A percentile compares a stretch with the other conserved stretches of the same genome.
These are phyloP conservation scores for Timema cristinae DNA, from an alignment of 2,888 invertebrate genomes.

Conservation along the genomic window DNA sequence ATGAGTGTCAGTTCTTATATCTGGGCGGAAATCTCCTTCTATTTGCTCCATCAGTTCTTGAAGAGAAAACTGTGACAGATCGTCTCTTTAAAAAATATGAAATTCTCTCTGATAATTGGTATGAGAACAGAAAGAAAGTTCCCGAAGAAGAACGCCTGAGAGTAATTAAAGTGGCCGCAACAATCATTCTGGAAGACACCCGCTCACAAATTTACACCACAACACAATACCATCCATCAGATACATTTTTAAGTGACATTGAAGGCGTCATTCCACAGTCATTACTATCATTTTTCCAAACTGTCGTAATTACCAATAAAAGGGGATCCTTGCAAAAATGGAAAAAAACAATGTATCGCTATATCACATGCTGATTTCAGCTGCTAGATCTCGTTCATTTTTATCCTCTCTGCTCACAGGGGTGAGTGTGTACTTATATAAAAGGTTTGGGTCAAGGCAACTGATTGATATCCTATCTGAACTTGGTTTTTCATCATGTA, in stretches of 20 bases:
- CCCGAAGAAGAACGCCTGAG: neutral
- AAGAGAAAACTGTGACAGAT: neutral
- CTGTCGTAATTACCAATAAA: neutral
- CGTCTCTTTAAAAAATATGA: constrained; percentile 1
- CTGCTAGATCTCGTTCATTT: constrained; percentile 1
- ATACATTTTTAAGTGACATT: neutral
- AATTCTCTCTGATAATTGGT: constrained; percentile 12
- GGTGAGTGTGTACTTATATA: constrained; percentile 6
- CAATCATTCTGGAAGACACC: constrained; percentile 1
- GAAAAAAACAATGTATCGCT: neutral
- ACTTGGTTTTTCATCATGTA: neutral
- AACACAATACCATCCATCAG: neutral
- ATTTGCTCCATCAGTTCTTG: neutral
- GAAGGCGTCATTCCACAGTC: neutral
- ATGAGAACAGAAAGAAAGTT: neutral
- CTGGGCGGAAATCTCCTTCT: neutral
- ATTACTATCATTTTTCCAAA: neutral
- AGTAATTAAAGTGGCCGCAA: neutral
- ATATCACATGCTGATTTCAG: neutral
- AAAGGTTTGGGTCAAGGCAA: neutral
- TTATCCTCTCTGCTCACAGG: neutral
- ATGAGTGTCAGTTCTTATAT: constrained; percentile 6
- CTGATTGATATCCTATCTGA: neutral
- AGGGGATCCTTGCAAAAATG: neutral
- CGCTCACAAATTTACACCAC: neutral